Evolutionary conservation across 2,797 vertebrate genomes (phyloP).

Genomic region (Diceros bicornis): DNA sequence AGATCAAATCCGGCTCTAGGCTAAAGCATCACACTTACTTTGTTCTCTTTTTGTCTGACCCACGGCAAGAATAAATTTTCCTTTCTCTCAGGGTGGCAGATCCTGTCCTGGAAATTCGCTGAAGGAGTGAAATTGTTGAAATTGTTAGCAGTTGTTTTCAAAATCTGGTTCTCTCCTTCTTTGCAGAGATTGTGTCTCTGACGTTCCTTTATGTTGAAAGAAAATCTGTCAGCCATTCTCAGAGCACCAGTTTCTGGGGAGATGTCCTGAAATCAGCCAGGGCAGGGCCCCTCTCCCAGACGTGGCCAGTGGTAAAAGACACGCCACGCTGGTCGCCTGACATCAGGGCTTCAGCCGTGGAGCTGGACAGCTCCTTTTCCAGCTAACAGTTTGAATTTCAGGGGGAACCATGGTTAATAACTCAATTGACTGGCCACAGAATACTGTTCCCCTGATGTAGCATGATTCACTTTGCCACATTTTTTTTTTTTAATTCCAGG

Average conservation of each 20-base stretch:
- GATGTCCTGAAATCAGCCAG: too few relatives aligned
- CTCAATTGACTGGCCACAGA: neutral
- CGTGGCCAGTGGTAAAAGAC: neutral
- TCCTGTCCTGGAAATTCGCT: neutral
- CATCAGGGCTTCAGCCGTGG: rapidly evolving
- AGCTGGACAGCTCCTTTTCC: neutral
- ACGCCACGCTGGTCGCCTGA: neutral
- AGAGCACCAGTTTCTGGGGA: neutral
- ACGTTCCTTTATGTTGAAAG: neutral
- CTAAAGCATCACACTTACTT: neutral
- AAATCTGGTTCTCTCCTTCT: neutral
- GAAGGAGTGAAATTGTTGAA: neutral
- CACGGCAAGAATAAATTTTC: neutral
- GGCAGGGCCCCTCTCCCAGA: neutral
- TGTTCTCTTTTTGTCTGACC: neutral
- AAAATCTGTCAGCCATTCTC: neutral
- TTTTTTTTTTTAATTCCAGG: neutral
- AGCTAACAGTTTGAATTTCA: neutral
- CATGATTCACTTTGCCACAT: neutral
- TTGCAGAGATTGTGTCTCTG: neutral
- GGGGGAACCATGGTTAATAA: neutral
- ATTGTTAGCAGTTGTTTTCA: neutral
- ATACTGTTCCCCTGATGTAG: neutral
- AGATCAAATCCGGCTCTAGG: neutral
- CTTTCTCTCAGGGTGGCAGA: neutral